phyloP scores from a whole-genome alignment of 2,888 invertebrate genomes.

The Drosophila algonquin region DNA sequence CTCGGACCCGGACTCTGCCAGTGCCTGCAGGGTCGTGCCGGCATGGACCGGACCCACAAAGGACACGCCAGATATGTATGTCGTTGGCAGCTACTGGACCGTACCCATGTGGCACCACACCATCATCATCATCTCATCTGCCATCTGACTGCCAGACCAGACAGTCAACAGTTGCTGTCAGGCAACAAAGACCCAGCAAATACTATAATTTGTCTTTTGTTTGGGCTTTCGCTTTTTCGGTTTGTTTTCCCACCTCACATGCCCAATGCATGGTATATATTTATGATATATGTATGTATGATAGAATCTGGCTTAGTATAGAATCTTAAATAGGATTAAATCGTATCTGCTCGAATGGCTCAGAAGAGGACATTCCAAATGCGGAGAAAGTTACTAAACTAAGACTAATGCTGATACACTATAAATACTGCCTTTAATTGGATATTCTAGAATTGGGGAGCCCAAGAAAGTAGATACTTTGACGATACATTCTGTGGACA shows the following conservation, averaged over 20 bases:
- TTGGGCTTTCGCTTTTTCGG: constrained; percentile 11
- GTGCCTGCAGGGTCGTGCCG: constrained; percentile 17
- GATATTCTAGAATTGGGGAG: background rate
- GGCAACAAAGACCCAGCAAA: constrained; percentile 46
- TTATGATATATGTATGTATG: background rate
- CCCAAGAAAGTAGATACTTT: background rate
- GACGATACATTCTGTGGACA: no score
- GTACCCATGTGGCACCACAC: background rate
- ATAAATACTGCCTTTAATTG: background rate
- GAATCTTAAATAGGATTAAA: constrained; percentile 14
- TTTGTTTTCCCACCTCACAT: constrained; percentile 15
- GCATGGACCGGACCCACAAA: constrained; percentile 25
- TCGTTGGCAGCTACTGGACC: constrained; percentile 37
- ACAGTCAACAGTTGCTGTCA: constrained; percentile 46
- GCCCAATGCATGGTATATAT: constrained; percentile 11
- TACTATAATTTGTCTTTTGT: constrained; percentile 53
- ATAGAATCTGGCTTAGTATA: constrained; percentile 2
- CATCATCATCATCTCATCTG: constrained; percentile 12
- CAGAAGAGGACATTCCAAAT: background rate
- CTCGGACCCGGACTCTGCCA: constrained; percentile 21
- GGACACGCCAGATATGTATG: constrained; percentile 39
- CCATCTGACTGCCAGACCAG: constrained; percentile 22
- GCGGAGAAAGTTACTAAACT: background rate
- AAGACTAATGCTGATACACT: constrained; percentile 19
- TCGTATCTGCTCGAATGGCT: constrained; percentile 19